Base-by-base conservation (phyloP, 2,888 invertebrate species). In the Hydraecia micacea region DNA sequence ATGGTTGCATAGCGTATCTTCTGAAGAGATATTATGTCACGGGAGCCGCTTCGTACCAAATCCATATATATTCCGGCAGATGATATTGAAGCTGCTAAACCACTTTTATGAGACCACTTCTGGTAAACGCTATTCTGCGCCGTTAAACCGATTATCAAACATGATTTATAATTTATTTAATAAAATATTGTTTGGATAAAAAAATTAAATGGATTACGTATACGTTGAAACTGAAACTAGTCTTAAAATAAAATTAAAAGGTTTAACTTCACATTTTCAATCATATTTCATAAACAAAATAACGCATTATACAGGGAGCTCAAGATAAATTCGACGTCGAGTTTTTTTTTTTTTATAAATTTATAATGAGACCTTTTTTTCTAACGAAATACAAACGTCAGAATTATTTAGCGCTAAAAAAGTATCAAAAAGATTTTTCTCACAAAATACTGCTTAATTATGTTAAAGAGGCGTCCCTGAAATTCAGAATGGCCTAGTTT, bases 361-460 rank as follows among this genome's bases (percentile, higher is more conserved):
- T 79, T 75, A 42, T 79, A 86, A 86, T 78, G 80, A 80, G 70
- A 79, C 80, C 71, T 74, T 82, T 75, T 79, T 75, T n/a, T 65
- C 15, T n/a, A 70, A 74, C 63, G 52, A 76, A 81, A 80, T 42
- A 81, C 68, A 83, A 66, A 68, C n/a, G 73, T 63, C 77, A 80
- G 86, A 88, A 82, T 80, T 86, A 85, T 87, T 85, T 76, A 68
- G 69, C 76, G 74, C 36, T 52, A 82, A 80, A 88, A 87, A 79
- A 65, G 15, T 78, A 83, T 82, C 18, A 75, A 75, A 83, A 84
- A 86, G 79, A 84, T 80, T 83, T 87, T 74, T 73, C 69, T 74
- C 76, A 28, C 71, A 76, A 90, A 83, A 89, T 85, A 86, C 85
- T 84, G 90, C 80, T 89, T 89, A 86, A 87, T 89, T 88, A 89